These are phyloP conservation scores for Dasypus novemcinctus DNA, from an alignment of 2,113 vertebrate genomes.

Conservation along the genomic window DNA sequence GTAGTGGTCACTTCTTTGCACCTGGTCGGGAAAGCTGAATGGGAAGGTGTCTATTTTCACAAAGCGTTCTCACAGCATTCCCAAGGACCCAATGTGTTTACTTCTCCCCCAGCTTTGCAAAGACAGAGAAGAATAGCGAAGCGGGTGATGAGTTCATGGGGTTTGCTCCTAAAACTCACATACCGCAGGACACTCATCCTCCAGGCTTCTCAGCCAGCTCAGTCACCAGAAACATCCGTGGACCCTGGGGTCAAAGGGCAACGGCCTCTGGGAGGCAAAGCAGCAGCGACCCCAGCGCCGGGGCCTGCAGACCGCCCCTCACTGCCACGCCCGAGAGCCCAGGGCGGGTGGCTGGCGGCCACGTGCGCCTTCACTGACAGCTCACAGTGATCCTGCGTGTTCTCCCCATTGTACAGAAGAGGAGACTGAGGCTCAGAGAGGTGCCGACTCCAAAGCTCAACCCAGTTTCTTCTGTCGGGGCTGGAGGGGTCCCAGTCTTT, in stretches of 20 bases:
- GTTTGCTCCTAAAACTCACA: not conserved
- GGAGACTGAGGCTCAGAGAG: not conserved
- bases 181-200: not conserved
- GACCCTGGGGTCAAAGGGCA: not conserved
- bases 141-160: not conserved
- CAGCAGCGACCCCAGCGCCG: not conserved
- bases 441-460: not conserved
- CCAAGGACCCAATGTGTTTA: too few relatives aligned
- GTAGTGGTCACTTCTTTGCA: not conserved
- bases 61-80: not conserved
- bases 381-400: fast-evolving
- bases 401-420: not conserved
- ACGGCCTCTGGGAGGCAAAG: too few relatives aligned
- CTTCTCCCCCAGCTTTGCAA: fast-evolving
- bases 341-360: not conserved
- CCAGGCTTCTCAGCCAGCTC: not conserved
- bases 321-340: fast-evolving
- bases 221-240: not conserved
- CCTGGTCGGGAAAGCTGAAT: not conserved
- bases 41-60: not conserved
- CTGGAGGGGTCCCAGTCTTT: too few relatives aligned
- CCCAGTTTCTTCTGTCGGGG: not conserved
- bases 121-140: fast-evolving
- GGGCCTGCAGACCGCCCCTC: fast-evolving
- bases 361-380: too few relatives aligned